phyloP scores from a whole-genome alignment of 2,888 invertebrate genomes.

The Aethes cnicana region DNA sequence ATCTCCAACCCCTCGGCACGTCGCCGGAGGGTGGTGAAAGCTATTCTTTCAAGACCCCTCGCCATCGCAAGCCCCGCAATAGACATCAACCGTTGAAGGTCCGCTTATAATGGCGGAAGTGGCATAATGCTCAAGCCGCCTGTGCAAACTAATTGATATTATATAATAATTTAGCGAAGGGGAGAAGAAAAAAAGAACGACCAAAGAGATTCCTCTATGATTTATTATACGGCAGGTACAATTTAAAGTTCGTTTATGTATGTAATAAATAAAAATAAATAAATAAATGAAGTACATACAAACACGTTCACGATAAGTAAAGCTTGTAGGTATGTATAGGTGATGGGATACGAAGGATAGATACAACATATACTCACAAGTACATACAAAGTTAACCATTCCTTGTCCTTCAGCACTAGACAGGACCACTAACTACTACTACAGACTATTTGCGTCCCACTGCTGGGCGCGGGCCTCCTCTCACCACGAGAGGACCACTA shows the following conservation, averaged over 20 bases:
- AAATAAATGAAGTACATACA: too few species aligned
- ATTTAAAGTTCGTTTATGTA: slow-evolving; percentile 10
- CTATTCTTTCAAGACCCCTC: slow-evolving; percentile 38
- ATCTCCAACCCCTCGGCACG: slow-evolving; percentile 31
- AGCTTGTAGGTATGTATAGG: too few species aligned
- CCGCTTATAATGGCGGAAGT: slow-evolving; percentile 36
- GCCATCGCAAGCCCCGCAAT: neutral
- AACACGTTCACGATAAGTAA: too few species aligned
- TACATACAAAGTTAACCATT: too few species aligned
- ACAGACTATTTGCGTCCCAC: too few species aligned
- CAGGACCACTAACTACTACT: too few species aligned
- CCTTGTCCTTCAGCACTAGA: too few species aligned
- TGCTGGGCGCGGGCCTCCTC: too few species aligned
- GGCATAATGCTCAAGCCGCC: slow-evolving; percentile 35
- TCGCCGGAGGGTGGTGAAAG: slow-evolving; percentile 29
- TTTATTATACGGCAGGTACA: slow-evolving; percentile 15
- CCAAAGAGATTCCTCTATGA: slow-evolving; percentile 13
- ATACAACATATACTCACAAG: too few species aligned
- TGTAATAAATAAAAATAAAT: too few species aligned
- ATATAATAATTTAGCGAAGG: slow-evolving; percentile 55
- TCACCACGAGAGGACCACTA: too few species aligned
- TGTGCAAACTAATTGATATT: slow-evolving; percentile 59
- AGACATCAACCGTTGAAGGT: slow-evolving; percentile 24
- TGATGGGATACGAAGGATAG: too few species aligned
- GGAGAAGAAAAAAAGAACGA: slow-evolving; percentile 40